A percentile compares a stretch with the other conserved stretches of the same genome.
Evolutionary conservation across 2,797 vertebrate genomes (phyloP).

Genomic region (Takifugu ocellatus): DNA sequence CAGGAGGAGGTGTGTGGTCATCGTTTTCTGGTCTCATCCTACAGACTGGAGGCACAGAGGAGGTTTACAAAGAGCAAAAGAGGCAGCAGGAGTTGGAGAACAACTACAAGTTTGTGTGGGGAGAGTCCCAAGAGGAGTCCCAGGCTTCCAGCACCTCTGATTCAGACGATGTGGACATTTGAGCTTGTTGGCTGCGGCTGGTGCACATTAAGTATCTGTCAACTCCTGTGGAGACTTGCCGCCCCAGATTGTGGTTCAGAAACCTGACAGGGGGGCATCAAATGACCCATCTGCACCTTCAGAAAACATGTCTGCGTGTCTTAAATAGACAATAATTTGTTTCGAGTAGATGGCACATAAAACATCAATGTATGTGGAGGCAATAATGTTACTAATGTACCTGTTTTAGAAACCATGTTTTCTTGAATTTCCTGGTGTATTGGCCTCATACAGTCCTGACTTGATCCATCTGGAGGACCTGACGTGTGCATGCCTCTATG

Average conservation of each 20-base stretch:
- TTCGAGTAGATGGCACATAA: slow-evolving; percentile 20
- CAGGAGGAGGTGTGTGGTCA: not conserved
- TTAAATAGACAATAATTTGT: slow-evolving; percentile 43
- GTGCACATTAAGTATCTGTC: slow-evolving; percentile 17
- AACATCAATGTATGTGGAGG: too few species aligned
- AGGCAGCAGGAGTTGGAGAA: slow-evolving; percentile 88
- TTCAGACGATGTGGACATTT: slow-evolving; percentile 88
- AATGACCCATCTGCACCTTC: slow-evolving; percentile 52
- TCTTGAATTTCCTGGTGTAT: slow-evolving; percentile 23
- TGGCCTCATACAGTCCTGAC: slow-evolving; percentile 7
- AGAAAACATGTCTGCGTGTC: slow-evolving; percentile 42
- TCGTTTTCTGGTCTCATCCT: not conserved
- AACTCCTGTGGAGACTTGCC: slow-evolving; percentile 49
- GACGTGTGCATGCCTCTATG: slow-evolving; percentile 9
- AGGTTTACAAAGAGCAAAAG: slow-evolving; percentile 88
- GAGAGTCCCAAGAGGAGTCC: slow-evolving; percentile 76
- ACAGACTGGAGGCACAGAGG: slow-evolving; percentile 89
- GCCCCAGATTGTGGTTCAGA: slow-evolving; percentile 27
- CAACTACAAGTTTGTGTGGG: slow-evolving; percentile 92
- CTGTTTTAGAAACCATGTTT: slow-evolving; percentile 2
- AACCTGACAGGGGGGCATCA: slow-evolving; percentile 35
- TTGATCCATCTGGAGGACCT: slow-evolving; percentile 1
- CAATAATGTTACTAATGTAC: too few species aligned
- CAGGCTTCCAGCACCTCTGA: slow-evolving; percentile 74
- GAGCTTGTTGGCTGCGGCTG: slow-evolving; percentile 44